These are phyloP conservation scores for Zaprionus davidi DNA, from an alignment of 1,140 invertebrate genomes.

Conservation along the genomic window DNA sequence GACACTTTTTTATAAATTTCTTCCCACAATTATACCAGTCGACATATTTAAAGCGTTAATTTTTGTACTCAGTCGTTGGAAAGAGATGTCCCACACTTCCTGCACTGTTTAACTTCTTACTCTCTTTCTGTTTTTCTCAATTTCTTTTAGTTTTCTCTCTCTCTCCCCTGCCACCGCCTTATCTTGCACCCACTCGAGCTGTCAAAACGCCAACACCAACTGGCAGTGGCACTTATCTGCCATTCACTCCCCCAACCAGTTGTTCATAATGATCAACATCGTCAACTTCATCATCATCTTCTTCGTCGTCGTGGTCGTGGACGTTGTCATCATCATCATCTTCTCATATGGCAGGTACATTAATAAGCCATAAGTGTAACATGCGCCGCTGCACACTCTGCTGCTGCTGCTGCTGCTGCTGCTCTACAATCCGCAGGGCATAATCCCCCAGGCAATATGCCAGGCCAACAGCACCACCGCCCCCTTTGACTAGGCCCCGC, in stretches of 20 bases:
- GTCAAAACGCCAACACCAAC: constrained; percentile 51
- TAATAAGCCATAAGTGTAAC: constrained; percentile 53
- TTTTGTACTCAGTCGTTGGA: constrained; percentile 10
- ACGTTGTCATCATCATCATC: constrained; percentile 3
- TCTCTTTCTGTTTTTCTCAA: neutral
- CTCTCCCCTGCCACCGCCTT: constrained; percentile 4
- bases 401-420: neutral
- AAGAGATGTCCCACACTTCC: neutral
- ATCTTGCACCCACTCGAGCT: constrained; percentile 34
- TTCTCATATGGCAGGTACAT: constrained; percentile 43
- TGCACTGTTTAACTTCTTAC: neutral
- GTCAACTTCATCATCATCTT: constrained; percentile 6
- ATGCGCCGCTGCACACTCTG: constrained; percentile 24
- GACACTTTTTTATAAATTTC: neutral
- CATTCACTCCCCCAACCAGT: constrained; percentile 6
- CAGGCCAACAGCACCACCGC: neutral
- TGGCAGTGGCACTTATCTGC: constrained; percentile 48
- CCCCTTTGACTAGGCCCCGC: neutral
- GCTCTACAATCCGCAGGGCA: neutral
- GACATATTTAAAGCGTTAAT: constrained; percentile 10
- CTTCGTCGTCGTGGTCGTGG: neutral
- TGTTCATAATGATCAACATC: constrained; percentile 15
- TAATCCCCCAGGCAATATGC: constrained; percentile 14
- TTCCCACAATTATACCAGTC: neutral
- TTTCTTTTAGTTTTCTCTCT: constrained; percentile 1